Base-by-base conservation (phyloP, 2,888 invertebrate genomes). In the Gortyna flavago region DNA sequence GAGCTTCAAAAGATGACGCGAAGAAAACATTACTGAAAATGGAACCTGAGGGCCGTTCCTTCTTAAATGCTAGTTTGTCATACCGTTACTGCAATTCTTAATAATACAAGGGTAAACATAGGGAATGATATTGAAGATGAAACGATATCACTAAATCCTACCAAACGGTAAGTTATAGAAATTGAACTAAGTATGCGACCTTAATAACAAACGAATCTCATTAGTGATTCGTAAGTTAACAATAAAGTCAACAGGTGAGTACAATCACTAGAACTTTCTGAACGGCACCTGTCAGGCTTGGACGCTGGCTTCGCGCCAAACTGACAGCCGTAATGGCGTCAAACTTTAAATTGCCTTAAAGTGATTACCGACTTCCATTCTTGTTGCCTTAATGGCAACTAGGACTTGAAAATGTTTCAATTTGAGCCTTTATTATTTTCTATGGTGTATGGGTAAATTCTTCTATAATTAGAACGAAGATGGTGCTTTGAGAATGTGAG, bases 261-360 rank as follows among this genome's bases (percentile, higher is more conserved):
- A 85, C 84, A 88, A 81, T 79, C 79, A 77, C 79, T 77, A 76
- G 79, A 86, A 85, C 81, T 81, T 89, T 88, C 83, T 84, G 87
- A 89, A 89, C 88, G 84, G 83, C 86, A 86, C 84, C 88, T 88
- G 84, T 79, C 86, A 84, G 54, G 64, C 64, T 61, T 59, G 77
- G 72, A 79, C 74, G 85, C 86, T 94, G 94, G 94, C 93, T 87
- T 86, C 72, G 89, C 90, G 94, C 94, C 94, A 94, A 91, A 89
- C 85, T 90, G 90, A 93, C 91, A 90, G 89, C 86, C 72, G 81
- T 88, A 87, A 91, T 90, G 89, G 91, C 86, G 84, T 82, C 81
- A 79, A 85, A 82, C 83, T 85, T 83, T 72, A 73, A 80, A 80
- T 82, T 80, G 85, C 80, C 64, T 72, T 84, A 83, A 81, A 78